Evolutionary conservation across 2,797 vertebrate genomes (phyloP).

Genomic region (Podargus strigoides): DNA sequence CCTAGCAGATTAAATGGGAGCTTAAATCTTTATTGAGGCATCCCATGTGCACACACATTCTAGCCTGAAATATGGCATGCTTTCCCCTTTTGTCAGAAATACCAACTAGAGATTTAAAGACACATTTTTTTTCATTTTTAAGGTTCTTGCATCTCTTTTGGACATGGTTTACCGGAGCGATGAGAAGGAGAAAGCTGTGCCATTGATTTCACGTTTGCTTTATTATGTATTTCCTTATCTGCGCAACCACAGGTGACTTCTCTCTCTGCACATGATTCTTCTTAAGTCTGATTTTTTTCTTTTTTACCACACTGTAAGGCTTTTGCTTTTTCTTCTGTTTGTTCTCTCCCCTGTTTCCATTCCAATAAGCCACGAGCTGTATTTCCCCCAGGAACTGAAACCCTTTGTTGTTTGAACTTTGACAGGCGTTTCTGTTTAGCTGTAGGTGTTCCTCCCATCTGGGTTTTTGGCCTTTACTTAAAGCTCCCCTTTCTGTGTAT

Average conservation of each 20-base stretch:
- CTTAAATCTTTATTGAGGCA: not conserved
- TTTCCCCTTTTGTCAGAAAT: not conserved
- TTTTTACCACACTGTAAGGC: not conserved
- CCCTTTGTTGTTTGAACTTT: not conserved
- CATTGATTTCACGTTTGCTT: slow-evolving; percentile 90
- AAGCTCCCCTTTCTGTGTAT: not conserved
- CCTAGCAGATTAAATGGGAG: not conserved
- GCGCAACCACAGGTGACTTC: slow-evolving; percentile 89
- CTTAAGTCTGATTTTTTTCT: not conserved
- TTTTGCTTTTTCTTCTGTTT: not conserved
- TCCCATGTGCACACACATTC: not conserved
- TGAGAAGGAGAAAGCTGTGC: slow-evolving; percentile 95
- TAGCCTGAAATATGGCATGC: not conserved
- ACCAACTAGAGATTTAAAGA: not conserved
- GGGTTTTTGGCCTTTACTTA: not conserved
- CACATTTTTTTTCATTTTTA: not conserved
- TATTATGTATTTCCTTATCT: slow-evolving; percentile 96
- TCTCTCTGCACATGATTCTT: not conserved
- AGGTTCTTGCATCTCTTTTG: slow-evolving; percentile 87
- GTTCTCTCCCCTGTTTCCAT: not conserved
- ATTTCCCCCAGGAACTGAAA: not conserved
- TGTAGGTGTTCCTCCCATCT: not conserved
- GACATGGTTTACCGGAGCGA: slow-evolving; percentile 98
- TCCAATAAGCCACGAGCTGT: not conserved
- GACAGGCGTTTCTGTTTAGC: not conserved